Conservation (phyloP, 2,113 vertebrate species). For the Dasyornis broadbenti region DNA sequence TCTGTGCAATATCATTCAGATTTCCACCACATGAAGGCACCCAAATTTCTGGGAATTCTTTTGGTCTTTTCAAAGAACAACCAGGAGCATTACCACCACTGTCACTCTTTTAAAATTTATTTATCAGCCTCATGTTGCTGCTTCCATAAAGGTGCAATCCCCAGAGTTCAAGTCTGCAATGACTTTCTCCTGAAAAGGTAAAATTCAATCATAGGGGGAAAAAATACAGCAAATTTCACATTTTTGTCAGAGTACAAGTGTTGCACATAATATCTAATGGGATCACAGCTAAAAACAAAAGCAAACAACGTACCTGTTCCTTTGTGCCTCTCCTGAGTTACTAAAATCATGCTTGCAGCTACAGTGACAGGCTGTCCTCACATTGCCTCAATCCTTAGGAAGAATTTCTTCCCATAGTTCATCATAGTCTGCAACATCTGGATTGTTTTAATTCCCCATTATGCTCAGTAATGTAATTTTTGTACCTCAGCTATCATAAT, state of each 20-base stretch:
- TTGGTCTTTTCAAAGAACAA: not conserved
- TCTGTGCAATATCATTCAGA: not conserved
- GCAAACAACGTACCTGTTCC: not conserved
- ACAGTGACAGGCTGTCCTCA: not conserved
- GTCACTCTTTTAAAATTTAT: not conserved
- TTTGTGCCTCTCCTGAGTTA: not conserved
- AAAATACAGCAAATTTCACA: not conserved
- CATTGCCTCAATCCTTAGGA: not conserved
- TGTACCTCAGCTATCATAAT: not conserved
- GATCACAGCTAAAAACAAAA: not conserved
- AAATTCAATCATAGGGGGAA: fast-evolving
- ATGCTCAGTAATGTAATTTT: not conserved
- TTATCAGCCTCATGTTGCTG: not conserved
- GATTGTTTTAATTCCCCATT: not conserved
- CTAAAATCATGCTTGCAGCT: not conserved
- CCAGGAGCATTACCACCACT: not conserved
- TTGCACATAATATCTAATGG: not conserved
- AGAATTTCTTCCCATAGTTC: not conserved
- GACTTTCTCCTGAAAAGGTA: not conserved
- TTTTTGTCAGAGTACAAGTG: not conserved
- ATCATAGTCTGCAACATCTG: not conserved
- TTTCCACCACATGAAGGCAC: not conserved
- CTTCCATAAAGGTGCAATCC: not conserved
- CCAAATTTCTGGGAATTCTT: not conserved
- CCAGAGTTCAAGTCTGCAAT: not conserved